These are phyloP conservation scores for Pangasius larnaudii DNA, from an alignment of 2,797 vertebrate species.

Conservation along the genomic window DNA sequence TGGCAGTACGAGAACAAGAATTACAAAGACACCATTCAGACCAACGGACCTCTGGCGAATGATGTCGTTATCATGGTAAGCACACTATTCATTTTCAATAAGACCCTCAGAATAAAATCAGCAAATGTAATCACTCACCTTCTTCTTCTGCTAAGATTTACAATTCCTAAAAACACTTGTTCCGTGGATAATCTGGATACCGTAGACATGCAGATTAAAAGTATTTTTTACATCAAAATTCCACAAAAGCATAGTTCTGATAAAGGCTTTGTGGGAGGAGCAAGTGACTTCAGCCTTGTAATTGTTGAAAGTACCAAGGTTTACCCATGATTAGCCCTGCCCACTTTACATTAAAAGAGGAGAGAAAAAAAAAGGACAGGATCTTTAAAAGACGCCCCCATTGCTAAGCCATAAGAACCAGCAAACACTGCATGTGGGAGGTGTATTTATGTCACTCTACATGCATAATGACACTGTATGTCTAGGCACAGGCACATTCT, in stretches of 20 bases:
- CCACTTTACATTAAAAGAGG: not conserved
- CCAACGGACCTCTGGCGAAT: constrained; percentile 87
- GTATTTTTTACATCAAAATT: not conserved
- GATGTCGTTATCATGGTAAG: constrained; percentile 88
- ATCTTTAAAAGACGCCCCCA: not conserved
- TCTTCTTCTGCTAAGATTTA: not conserved
- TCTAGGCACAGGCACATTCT: not conserved
- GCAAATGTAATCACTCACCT: not conserved
- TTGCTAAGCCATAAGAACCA: not conserved
- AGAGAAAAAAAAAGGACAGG: not conserved
- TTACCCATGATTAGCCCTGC: not conserved
- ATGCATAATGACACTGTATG: not conserved
- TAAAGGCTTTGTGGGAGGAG: not conserved
- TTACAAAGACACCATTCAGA: constrained; percentile 89
- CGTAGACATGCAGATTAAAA: not conserved
- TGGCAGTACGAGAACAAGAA: constrained; percentile 96
- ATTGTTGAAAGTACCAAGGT: not conserved
- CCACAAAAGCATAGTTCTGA: not conserved
- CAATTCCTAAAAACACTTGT: not conserved
- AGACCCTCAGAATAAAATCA: not conserved
- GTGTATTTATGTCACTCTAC: not conserved
- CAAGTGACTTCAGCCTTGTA: not conserved
- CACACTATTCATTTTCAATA: not conserved
- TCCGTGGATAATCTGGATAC: not conserved
- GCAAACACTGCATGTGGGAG: not conserved